Evolutionary conservation across 2,888 invertebrate genomes (phyloP).

Genomic region (Ormyrus nitidulus): DNA sequence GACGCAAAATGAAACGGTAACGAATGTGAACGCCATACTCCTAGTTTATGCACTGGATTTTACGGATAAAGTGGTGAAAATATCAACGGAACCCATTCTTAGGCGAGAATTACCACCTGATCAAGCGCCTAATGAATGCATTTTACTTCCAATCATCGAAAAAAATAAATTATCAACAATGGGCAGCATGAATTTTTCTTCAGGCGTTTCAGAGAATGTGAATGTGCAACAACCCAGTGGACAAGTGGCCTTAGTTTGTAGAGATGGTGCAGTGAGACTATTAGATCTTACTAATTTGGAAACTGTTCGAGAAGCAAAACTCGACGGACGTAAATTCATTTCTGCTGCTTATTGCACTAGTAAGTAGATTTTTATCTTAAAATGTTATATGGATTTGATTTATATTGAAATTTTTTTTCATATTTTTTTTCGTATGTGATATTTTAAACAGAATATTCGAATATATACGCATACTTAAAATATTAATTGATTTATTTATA

Average conservation of each 20-base stretch:
- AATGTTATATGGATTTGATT: too few species aligned
- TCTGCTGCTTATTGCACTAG: slow-evolving; percentile 92
- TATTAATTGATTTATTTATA: too few species aligned
- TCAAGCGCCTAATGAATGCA: slow-evolving; percentile 84
- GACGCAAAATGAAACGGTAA: slow-evolving; percentile 66
- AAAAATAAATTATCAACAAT: slow-evolving; percentile 54
- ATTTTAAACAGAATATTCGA: too few species aligned
- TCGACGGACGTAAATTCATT: slow-evolving; percentile 83
- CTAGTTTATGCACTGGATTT: slow-evolving; percentile 79
- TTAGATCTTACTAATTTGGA: slow-evolving; percentile 84
- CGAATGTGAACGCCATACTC: slow-evolving; percentile 74
- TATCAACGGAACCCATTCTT: slow-evolving; percentile 80
- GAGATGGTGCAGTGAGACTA: slow-evolving; percentile 85
- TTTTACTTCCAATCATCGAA: slow-evolving; percentile 80
- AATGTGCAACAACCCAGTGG: slow-evolving; percentile 70
- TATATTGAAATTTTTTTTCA: not conserved
- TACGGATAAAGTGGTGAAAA: slow-evolving; percentile 76
- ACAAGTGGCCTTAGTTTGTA: slow-evolving; percentile 84
- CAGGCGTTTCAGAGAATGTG: slow-evolving; percentile 19
- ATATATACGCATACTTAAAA: too few species aligned
- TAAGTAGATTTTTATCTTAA: slow-evolving; percentile 69
- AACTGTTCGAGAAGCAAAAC: slow-evolving; percentile 82
- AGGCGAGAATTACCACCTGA: slow-evolving; percentile 80
- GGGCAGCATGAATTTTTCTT: slow-evolving; percentile 6
- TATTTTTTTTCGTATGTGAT: slow-evolving; percentile 6